Evolutionary conservation across 2,888 invertebrate genomes (phyloP).

Genomic region (Teinopalpus imperialis): DNA sequence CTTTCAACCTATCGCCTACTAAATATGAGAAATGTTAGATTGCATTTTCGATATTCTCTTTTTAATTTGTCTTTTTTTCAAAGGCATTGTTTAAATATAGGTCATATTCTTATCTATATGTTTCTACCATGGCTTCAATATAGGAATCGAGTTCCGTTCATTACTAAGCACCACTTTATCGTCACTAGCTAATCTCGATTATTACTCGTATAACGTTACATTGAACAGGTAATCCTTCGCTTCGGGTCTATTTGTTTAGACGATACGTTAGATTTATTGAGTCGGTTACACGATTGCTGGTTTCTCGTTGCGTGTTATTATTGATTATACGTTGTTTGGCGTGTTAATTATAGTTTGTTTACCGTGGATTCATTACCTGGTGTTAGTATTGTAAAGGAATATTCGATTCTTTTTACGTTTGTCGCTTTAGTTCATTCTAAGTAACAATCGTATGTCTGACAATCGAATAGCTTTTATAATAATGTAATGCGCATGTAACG

Average conservation of each 20-base stretch:
- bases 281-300: slow-evolving; percentile 54
- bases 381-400: too few relatives aligned
- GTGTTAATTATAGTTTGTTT: slow-evolving; percentile 68
- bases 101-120: too few relatives aligned
- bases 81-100: too few relatives aligned
- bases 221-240: slow-evolving; percentile 64
- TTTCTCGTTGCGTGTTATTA: slow-evolving; percentile 60
- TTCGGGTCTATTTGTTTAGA: slow-evolving; percentile 68
- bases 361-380: not conserved
- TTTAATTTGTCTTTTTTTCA: too few relatives aligned
- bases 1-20: too few relatives aligned
- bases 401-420: too few relatives aligned
- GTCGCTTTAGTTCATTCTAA: too few relatives aligned
- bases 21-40: too few relatives aligned
- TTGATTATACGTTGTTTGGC: slow-evolving; percentile 68
- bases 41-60: too few relatives aligned
- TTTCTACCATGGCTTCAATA: slow-evolving; percentile 1
- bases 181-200: slow-evolving; percentile 69
- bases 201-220: slow-evolving; percentile 75
- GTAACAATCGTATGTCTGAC: too few relatives aligned
- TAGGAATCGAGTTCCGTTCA: slow-evolving; percentile 56
- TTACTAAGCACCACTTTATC: slow-evolving; percentile 67
- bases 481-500: too few relatives aligned
- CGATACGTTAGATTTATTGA: slow-evolving; percentile 58
- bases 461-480: too few relatives aligned